Percentiles rank a stretch among this genome's conserved stretches.
Evolutionary conservation across 1,140 invertebrate genomes (phyloP).

Genomic region (Idris sp.): DNA sequence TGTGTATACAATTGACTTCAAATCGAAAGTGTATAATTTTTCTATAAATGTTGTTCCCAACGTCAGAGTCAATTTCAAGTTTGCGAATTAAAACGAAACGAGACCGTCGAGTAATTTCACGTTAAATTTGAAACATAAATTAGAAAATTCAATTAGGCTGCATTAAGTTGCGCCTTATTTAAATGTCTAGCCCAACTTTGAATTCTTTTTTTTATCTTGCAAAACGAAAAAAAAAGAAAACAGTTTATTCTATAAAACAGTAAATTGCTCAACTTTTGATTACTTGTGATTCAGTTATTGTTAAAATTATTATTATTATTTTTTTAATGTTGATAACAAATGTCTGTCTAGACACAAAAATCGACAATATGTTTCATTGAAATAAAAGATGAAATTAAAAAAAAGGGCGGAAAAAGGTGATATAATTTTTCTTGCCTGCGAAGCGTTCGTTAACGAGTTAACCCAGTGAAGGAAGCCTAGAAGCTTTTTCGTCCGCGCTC

Average conservation of each 20-base stretch:
- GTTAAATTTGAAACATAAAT: conserved; percentile 49
- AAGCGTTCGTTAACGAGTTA: conserved; percentile 54
- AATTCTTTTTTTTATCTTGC: too few species aligned
- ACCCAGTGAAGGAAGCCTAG: conserved; percentile 61
- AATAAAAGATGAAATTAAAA: conserved; percentile 1
- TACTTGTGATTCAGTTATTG: too few species aligned
- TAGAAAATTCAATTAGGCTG: conserved; percentile 47
- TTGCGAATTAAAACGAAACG: conserved; percentile 49
- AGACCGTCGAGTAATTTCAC: conserved; percentile 42
- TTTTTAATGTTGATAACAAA: too few species aligned
- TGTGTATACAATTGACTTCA: too few species aligned
- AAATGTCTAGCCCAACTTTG: too few species aligned
- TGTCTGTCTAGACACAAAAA: too few species aligned
- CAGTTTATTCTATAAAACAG: too few species aligned
- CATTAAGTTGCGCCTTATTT: conserved; percentile 31
- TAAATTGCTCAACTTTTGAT: too few species aligned
- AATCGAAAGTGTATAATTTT: too few species aligned
- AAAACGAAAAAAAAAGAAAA: too few species aligned
- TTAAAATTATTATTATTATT: too few species aligned
- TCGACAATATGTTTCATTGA: too few species aligned
- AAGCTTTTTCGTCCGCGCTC: conserved; percentile 61
- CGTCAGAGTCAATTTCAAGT: conserved; percentile 53
- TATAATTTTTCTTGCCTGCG: conserved; percentile 56
- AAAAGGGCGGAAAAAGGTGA: conserved; percentile 23
- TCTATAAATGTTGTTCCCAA: conserved; percentile 35